Evolutionary conservation across 2,888 invertebrate species (phyloP).

Genomic region (Tethea ocularis): DNA sequence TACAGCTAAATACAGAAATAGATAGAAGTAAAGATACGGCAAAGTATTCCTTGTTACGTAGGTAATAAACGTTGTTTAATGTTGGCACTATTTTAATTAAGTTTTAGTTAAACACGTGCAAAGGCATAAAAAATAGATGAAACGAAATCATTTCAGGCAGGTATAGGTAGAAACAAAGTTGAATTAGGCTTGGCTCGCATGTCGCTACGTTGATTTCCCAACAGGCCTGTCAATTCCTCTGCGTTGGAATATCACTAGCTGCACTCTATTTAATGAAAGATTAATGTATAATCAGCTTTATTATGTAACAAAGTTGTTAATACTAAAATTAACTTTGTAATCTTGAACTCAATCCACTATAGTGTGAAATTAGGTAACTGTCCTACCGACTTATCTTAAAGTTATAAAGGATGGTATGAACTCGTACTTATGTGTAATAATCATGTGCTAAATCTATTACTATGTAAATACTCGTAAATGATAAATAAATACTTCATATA

Average conservation of each 20-base stretch:
- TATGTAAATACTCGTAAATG: too few species aligned
- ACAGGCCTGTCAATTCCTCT: conserved; percentile 57
- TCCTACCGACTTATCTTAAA: background rate
- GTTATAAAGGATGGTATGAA: too few species aligned
- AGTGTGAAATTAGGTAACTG: background rate
- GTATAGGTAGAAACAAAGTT: conserved; percentile 43
- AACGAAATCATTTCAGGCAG: conserved; percentile 46
- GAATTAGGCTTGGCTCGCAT: conserved; percentile 53
- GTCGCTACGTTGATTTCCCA: conserved; percentile 66
- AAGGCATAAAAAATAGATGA: conserved; percentile 24
- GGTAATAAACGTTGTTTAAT: background rate
- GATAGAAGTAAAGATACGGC: too few species aligned
- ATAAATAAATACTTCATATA: too few species aligned
- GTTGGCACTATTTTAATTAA: background rate
- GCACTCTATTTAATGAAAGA: conserved; percentile 70
- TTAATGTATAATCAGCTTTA: conserved; percentile 55
- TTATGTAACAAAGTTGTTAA: conserved; percentile 15
- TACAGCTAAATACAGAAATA: too few species aligned
- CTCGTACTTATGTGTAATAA: too few species aligned
- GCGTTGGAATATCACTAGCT: conserved; percentile 52
- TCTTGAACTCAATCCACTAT: conserved; percentile 12
- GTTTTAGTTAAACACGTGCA: background rate
- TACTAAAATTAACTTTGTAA: conserved; percentile 20
- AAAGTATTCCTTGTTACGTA: too few species aligned
- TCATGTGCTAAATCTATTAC: too few species aligned